Evolutionary conservation across 2,113 vertebrate genomes (phyloP), one percentile per base, ranked within the genome.

Genomic region (Caloenas nicobarica): DNA sequence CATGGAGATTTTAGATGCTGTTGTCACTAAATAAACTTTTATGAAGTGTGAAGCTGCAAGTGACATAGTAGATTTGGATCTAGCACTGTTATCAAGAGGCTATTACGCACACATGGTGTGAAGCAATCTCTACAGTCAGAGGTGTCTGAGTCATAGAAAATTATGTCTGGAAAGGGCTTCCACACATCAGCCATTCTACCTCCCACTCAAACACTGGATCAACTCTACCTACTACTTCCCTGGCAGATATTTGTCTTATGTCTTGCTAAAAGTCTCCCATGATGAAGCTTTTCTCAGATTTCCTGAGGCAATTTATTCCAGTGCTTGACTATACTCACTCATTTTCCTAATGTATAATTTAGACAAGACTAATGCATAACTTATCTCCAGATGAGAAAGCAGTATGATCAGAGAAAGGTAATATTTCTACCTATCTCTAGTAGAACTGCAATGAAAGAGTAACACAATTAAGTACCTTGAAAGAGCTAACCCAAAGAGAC

Each of bases 141-240:
- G 62, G 26, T 69, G 34, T 64, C 58, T 97, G 94, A 97, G 88
- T 92, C 94, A 95, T 36, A 60, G 80, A 80, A 88, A 70, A 95
- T 95, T 86, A 94, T 51, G 77, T 13, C 80, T 88, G 77, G 56
- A 84, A 84, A 92, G 34, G 64, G 8, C 56, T 95, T 84, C 77
- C 48, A 29, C 46, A 84, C 60, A 77, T 83, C 86, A 96, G 61
- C 25, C 77, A 26, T 79, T 74, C 56, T 48, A 56, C 44, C 81
- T 95, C 58, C 88, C 56, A 66, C 51, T 10, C 80, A 81, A 56
- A 84, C n/a, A 46, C 79, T 81, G 46, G 61, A 56, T 81, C 92
- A 93, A 83, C 83, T 78, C 74, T 82, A 18, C 58, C 62, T 91
- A 54, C 64, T 65, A 58, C 46, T 85, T 81, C 76, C 14, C 50